A percentile compares a stretch with the other conserved stretches of the same genome.
These are phyloP conservation scores for Portevinia maculata DNA, from an alignment of 2,888 invertebrate genomes.

Conservation along the genomic window DNA sequence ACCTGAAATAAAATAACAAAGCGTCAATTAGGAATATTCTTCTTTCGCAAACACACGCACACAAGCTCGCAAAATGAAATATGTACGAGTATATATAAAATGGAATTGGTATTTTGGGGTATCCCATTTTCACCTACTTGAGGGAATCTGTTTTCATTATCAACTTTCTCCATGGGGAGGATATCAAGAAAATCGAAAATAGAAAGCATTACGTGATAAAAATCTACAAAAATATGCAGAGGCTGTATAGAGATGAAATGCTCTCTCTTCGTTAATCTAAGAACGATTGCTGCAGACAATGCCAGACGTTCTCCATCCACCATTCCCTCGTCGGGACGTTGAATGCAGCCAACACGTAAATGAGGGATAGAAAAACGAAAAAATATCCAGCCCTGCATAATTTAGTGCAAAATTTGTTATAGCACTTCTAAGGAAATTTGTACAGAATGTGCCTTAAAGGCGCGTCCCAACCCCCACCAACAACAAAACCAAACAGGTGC, in stretches of 20 bases:
- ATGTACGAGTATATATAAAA: too few species aligned
- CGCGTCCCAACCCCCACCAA: background rate
- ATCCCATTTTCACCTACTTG: constrained; percentile 56
- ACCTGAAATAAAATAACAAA: too few species aligned
- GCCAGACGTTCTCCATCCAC: constrained; percentile 32
- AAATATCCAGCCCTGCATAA: constrained; percentile 51
- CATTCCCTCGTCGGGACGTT: background rate
- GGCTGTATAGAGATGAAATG: constrained; percentile 7
- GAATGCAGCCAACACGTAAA: constrained; percentile 12
- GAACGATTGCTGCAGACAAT: constrained; percentile 59
- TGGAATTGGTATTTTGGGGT: constrained; percentile 11
- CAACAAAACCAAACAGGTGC: constrained; percentile 36
- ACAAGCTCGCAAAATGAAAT: too few species aligned
- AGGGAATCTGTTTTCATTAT: constrained; percentile 49
- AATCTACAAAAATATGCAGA: constrained; percentile 35
- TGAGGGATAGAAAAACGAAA: constrained; percentile 33
- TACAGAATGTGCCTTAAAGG: constrained; percentile 5
- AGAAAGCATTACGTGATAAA: constrained; percentile 66
- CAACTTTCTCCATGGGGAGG: constrained; percentile 17
- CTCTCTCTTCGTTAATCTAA: constrained; percentile 49
- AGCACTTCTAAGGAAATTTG: constrained; percentile 28
- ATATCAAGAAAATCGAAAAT: constrained; percentile 55
- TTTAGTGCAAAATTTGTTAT: constrained; percentile 42
- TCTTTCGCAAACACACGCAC: too few species aligned
- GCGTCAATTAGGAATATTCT: too few species aligned